Conservation (phyloP, 2,113 vertebrate species). For the Seriola quinqueradiata region DNA sequence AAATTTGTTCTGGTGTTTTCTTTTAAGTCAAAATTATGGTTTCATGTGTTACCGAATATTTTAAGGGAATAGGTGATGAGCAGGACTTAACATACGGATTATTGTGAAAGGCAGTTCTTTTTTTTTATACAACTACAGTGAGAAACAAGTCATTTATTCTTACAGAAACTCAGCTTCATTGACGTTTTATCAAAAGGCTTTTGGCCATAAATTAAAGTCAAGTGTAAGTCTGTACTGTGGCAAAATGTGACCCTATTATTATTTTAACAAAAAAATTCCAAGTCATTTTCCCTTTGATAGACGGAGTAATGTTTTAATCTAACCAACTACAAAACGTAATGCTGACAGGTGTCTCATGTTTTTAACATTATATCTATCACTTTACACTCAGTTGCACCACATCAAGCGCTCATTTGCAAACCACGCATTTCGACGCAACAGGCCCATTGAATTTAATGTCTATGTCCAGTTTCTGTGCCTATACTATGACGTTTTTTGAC, state of each 20-base stretch:
- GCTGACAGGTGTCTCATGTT: no score
- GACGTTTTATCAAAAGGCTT: neutral
- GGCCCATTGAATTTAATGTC: neutral
- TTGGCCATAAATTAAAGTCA: neutral
- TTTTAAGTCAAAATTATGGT: constrained; percentile 64
- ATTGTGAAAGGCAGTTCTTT: neutral
- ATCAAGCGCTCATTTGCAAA: neutral
- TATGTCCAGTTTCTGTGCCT: neutral
- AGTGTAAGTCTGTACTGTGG: neutral
- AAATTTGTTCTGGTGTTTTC: constrained; percentile 80
- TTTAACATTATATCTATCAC: neutral
- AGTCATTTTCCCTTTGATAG: neutral
- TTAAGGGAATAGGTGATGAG: constrained; percentile 1
- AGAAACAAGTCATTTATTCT: neutral
- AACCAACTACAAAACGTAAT: no score
- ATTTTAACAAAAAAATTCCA: neutral
- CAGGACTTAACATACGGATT: no score
- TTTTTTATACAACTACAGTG: neutral
- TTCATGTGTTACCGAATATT: constrained; percentile 50
- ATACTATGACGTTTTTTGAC: no score
- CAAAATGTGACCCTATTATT: neutral
- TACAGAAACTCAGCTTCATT: neutral
- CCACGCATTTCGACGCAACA: neutral
- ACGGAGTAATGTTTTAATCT: neutral
- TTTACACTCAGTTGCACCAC: neutral